These are phyloP conservation scores for Calliphora vomitoria DNA, from an alignment of 2,888 invertebrate genomes.

Conservation along the genomic window DNA sequence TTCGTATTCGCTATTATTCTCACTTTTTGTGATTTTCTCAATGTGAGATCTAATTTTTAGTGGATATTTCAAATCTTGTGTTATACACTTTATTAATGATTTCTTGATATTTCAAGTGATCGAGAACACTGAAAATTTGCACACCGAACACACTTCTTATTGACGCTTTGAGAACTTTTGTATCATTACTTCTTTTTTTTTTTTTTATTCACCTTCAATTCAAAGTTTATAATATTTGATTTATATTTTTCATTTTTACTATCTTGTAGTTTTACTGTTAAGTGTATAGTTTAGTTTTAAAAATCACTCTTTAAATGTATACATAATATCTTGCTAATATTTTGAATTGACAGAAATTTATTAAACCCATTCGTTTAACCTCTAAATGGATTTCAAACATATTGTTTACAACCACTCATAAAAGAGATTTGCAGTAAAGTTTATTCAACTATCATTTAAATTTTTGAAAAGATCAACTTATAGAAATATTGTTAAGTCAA, in stretches of 20 bases:
- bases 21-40: slow-evolving; percentile 19
- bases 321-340: too few species aligned
- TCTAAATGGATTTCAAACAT: too few species aligned
- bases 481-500: too few species aligned
- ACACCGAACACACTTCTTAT: slow-evolving; percentile 74
- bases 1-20: background rate
- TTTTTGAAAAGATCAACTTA: too few species aligned
- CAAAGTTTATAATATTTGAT: slow-evolving; percentile 1
- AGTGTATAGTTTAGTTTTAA: background rate
- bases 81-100: slow-evolving; percentile 34
- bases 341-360: too few species aligned
- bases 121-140: slow-evolving; percentile 54
- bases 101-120: slow-evolving; percentile 11
- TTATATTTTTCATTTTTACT: background rate
- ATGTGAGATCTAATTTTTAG: slow-evolving; percentile 38
- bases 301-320: background rate
- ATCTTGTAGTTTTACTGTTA: background rate
- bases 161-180: slow-evolving; percentile 73
- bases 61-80: slow-evolving; percentile 26
- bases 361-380: too few species aligned
- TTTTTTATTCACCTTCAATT: slow-evolving; percentile 29
- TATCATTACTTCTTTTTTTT: slow-evolving; percentile 32
- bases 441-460: too few species aligned
- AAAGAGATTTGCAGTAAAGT: too few species aligned
- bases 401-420: too few species aligned